These are phyloP conservation scores for Cyclargus thomasi DNA, from an alignment of 1,140 invertebrate genomes.

Conservation along the genomic window DNA sequence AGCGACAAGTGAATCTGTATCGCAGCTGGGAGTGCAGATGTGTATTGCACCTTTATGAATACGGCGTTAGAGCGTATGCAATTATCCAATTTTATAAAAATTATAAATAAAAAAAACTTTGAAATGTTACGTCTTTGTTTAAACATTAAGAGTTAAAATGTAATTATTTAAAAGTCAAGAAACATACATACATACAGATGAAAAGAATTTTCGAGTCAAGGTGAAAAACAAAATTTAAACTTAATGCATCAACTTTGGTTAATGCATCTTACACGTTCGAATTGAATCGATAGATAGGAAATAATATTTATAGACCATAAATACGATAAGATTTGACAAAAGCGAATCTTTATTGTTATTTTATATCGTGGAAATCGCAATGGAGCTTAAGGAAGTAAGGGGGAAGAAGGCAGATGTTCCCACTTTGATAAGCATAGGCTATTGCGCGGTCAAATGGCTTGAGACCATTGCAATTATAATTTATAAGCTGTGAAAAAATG, in stretches of 20 bases:
- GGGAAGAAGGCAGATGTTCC: slow-evolving; percentile 5
- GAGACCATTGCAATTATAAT: not conserved
- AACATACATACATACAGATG: too few species aligned
- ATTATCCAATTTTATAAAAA: not conserved
- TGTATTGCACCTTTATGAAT: slow-evolving; percentile 34
- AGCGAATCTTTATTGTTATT: slow-evolving; percentile 11
- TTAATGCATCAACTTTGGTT: too few species aligned
- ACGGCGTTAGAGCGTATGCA: slow-evolving; percentile 28
- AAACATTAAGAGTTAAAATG: too few species aligned
- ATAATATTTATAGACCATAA: not conserved
- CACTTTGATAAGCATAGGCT: slow-evolving; percentile 10
- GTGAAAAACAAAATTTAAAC: too few species aligned
- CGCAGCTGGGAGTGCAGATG: slow-evolving; percentile 28
- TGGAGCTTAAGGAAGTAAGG: slow-evolving; percentile 8
- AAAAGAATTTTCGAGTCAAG: too few species aligned
- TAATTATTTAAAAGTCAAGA: too few species aligned
- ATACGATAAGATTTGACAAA: not conserved
- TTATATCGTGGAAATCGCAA: slow-evolving; percentile 9
- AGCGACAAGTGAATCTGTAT: slow-evolving; percentile 15
- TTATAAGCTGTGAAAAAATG: not conserved
- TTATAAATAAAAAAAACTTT: not conserved
- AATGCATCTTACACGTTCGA: not conserved
- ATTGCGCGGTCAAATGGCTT: slow-evolving; percentile 4
- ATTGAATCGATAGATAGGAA: not conserved
- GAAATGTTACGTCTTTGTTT: too few species aligned